These are phyloP conservation scores for Synanthedon formicaeformis DNA, from an alignment of 2,888 invertebrate genomes.

Conservation along the genomic window DNA sequence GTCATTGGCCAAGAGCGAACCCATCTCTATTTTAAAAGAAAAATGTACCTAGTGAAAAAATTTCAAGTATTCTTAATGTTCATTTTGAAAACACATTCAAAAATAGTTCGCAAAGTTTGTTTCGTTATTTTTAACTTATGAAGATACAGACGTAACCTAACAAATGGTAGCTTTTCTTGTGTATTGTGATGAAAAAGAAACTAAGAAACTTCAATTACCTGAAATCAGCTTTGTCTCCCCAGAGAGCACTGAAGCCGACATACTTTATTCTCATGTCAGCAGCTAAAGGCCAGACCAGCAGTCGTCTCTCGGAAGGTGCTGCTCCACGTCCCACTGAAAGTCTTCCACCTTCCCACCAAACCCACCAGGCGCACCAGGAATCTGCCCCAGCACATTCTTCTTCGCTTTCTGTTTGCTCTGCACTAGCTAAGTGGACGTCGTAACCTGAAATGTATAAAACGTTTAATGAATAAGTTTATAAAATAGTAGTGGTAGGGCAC, in stretches of 20 bases:
- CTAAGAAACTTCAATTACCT: conserved; percentile 46
- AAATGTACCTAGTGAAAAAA: no score
- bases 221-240: conserved; percentile 75
- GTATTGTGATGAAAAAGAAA: background rate
- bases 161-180: no score
- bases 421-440: conserved; percentile 72
- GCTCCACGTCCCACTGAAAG: conserved; percentile 72
- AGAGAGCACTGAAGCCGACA: conserved; percentile 74
- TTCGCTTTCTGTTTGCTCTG: conserved; percentile 68
- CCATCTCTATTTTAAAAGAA: no score
- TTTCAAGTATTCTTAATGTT: no score
- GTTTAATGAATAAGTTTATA: background rate
- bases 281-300: conserved; percentile 73
- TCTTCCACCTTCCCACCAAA: conserved; percentile 74
- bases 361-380: conserved; percentile 75
- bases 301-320: conserved; percentile 62
- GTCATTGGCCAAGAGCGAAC: no score
- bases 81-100: no score
- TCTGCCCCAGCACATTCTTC: conserved; percentile 55
- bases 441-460: conserved; percentile 57
- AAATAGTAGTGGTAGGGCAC: no score
- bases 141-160: no score
- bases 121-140: no score
- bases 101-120: no score
- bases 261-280: conserved; percentile 71